Percentiles rank a stretch among this genome's conserved stretches.
These are phyloP conservation scores for Chaenogobius annularis DNA, from an alignment of 2,113 vertebrate species.

Conservation along the genomic window DNA sequence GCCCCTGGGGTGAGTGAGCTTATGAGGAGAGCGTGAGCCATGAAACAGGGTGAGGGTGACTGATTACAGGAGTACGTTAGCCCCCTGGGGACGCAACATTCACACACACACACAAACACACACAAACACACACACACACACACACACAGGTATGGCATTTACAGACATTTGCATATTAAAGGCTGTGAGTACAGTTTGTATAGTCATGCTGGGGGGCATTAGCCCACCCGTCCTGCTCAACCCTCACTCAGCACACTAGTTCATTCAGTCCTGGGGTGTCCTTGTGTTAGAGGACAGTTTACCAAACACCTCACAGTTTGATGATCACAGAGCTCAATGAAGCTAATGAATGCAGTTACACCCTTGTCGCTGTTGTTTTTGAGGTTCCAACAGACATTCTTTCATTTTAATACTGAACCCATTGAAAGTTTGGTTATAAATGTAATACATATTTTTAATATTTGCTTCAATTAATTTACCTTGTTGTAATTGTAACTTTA, in stretches of 20 bases:
- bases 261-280: slow-evolving; percentile 16
- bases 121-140: slow-evolving; percentile 37
- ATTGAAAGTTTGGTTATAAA: too few relatives aligned
- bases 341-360: not conserved
- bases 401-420: not conserved
- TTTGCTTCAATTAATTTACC: too few relatives aligned
- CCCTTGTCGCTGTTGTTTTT: not conserved
- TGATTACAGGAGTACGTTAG: slow-evolving; percentile 70
- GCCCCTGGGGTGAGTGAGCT: slow-evolving; percentile 54
- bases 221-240: slow-evolving; percentile 1
- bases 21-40: slow-evolving; percentile 55
- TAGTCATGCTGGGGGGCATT: slow-evolving; percentile 66
- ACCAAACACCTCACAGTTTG: not conserved
- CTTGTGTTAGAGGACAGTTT: slow-evolving; percentile 26
- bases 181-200: slow-evolving; percentile 62
- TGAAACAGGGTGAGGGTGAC: slow-evolving; percentile 50
- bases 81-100: slow-evolving; percentile 59
- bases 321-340: not conserved
- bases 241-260: slow-evolving; percentile 13
- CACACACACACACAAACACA: too few relatives aligned
- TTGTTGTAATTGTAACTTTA: too few relatives aligned
- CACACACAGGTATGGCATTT: slow-evolving; percentile 62
- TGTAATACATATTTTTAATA: too few relatives aligned
- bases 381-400: not conserved
- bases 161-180: slow-evolving; percentile 66